Evolutionary conservation across 2,113 vertebrate genomes (phyloP).

Genomic region (Lepidothrix coronata): DNA sequence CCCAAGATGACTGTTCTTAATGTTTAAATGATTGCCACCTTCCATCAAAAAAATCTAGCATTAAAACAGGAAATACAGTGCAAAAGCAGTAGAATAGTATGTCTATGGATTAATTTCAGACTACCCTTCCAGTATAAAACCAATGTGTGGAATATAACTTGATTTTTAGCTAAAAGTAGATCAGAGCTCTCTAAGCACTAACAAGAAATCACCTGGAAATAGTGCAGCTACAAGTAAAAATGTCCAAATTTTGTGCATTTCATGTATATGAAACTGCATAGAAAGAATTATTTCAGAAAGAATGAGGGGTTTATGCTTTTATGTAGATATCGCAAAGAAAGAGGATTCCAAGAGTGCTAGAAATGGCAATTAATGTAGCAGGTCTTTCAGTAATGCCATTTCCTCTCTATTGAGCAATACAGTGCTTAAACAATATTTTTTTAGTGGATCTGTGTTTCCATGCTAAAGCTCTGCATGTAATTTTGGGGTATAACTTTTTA

Average conservation of each 20-base stretch:
- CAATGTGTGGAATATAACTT: background rate
- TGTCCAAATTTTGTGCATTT: background rate
- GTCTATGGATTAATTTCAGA: background rate
- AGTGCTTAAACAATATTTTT: background rate
- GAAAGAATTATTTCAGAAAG: background rate
- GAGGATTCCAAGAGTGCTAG: background rate
- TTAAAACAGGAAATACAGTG: conserved; percentile 28
- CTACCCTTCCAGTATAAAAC: background rate
- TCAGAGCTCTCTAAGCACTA: background rate
- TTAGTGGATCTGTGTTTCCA: background rate
- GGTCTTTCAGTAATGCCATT: background rate
- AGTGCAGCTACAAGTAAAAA: background rate
- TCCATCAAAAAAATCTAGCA: conserved; percentile 35
- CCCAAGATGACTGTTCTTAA: conserved; percentile 50
- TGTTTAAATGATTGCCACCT: conserved; percentile 43
- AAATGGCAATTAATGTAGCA: background rate
- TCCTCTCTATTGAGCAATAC: background rate
- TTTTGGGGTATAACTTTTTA: background rate
- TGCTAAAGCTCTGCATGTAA: background rate
- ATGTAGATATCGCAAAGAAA: background rate
- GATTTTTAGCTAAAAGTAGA: background rate
- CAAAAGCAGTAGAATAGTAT: background rate
- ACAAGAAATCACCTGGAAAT: conserved; percentile 15
- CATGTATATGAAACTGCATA: background rate
- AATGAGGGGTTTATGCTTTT: background rate